Conservation (phyloP, 2,797 vertebrate genomes). For the Botia almorhae region DNA sequence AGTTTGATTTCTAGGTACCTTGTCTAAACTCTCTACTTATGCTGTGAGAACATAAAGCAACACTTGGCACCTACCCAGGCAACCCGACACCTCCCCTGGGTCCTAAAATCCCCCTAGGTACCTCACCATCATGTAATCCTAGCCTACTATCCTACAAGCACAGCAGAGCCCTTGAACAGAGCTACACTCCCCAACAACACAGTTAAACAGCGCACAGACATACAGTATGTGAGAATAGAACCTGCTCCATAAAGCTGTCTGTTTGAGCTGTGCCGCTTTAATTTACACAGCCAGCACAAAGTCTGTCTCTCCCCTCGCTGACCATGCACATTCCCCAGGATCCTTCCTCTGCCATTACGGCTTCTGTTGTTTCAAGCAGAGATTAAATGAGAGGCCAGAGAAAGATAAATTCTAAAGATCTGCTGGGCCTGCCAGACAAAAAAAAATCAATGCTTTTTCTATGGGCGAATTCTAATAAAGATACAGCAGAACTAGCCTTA, state of each 20-base stretch:
- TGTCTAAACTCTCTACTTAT: slow-evolving; percentile 33
- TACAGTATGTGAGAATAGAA: not conserved
- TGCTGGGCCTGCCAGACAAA: slow-evolving; percentile 43
- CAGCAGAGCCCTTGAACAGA: slow-evolving; percentile 26
- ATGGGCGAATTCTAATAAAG: slow-evolving; percentile 59
- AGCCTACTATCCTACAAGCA: slow-evolving; percentile 33
- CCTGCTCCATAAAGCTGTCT: slow-evolving; percentile 47
- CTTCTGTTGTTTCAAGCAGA: slow-evolving; percentile 55
- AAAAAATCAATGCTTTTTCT: slow-evolving; percentile 61
- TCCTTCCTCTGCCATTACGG: slow-evolving; percentile 53
- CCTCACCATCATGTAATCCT: slow-evolving; percentile 24
- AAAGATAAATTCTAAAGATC: slow-evolving; percentile 58
- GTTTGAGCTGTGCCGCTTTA: slow-evolving; percentile 26
- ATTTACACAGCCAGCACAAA: slow-evolving; percentile 52
- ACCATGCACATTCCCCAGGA: slow-evolving; percentile 56
- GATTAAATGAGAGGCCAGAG: slow-evolving; percentile 59
- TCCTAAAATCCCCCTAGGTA: not conserved
- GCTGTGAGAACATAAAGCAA: slow-evolving; percentile 35
- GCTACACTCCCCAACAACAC: not conserved
- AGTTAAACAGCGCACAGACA: slow-evolving; percentile 22
- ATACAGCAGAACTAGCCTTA: slow-evolving; percentile 40
- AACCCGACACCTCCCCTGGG: slow-evolving; percentile 40
- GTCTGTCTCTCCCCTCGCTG: slow-evolving; percentile 50
- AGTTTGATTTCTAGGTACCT: not conserved
- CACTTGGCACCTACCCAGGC: slow-evolving; percentile 39